These are phyloP conservation scores for Petroica traversi DNA, from an alignment of 2,113 vertebrate genomes.

Conservation along the genomic window DNA sequence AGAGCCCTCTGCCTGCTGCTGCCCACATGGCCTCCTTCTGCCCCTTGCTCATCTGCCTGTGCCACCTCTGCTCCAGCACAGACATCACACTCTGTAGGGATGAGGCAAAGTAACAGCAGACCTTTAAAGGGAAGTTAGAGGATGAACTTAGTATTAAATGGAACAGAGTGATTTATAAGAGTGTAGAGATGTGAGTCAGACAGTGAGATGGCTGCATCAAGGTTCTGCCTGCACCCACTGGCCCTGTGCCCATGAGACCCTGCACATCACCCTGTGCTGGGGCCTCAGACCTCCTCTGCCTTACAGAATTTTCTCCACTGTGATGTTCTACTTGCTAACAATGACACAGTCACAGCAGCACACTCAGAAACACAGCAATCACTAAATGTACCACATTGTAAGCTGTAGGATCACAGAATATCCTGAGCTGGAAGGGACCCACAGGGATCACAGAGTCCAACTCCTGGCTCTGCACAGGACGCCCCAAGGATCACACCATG, in stretches of 20 bases:
- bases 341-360: neutral
- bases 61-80: neutral
- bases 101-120: neutral
- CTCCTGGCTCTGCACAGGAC: neutral
- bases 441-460: neutral
- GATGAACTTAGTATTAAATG: neutral
- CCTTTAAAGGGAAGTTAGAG: neutral
- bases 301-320: neutral
- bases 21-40: neutral
- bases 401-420: neutral
- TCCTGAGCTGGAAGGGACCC: neutral
- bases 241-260: neutral
- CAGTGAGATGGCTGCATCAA: neutral
- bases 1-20: neutral
- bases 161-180: neutral
- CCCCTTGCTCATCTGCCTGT: neutral
- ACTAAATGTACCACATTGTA: neutral
- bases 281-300: neutral
- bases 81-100: neutral
- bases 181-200: neutral
- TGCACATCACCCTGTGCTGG: neutral
- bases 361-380: neutral
- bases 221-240: neutral
- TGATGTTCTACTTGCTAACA: neutral
- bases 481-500: neutral